Evolutionary conservation across 2,888 invertebrate genomes (phyloP).

Genomic region (Eupithecia exiguata): DNA sequence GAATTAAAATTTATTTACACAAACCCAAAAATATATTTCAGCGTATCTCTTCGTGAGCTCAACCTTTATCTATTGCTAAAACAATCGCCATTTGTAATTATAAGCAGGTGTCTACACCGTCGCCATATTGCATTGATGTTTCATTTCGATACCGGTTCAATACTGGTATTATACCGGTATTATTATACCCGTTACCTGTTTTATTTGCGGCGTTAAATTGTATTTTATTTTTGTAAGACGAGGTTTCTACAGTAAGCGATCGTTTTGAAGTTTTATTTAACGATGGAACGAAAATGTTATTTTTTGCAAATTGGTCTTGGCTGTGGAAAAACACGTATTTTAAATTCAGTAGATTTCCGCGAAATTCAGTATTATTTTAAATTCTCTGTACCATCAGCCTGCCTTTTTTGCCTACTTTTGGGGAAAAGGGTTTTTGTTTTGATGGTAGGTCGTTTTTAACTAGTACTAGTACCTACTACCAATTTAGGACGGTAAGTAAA

Average conservation of each 20-base stretch:
- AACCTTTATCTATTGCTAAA: slow-evolving; percentile 19
- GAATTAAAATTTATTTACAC: neutral
- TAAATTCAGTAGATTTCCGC: neutral
- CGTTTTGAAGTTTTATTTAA: neutral
- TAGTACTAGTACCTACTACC: neutral
- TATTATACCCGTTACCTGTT: neutral
- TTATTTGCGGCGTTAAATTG: slow-evolving; percentile 30
- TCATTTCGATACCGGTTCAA: slow-evolving; percentile 27
- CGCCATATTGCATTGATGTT: slow-evolving; percentile 30
- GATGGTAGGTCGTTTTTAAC: neutral
- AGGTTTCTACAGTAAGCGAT: neutral
- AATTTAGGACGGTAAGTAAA: neutral
- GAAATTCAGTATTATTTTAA: neutral
- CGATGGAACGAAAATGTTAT: neutral
- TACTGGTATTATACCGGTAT: slow-evolving; percentile 10
- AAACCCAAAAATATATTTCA: neutral
- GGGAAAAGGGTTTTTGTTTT: neutral
- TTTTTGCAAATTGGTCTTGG: neutral
- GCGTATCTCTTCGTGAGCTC: slow-evolving; percentile 8
- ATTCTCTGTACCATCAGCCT: neutral
- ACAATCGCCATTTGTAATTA: slow-evolving; percentile 34
- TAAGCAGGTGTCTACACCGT: slow-evolving; percentile 27
- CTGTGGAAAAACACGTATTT: neutral
- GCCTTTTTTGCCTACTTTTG: neutral
- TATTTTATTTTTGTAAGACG: slow-evolving; percentile 24